Base-by-base conservation (phyloP, 2,888 invertebrate genomes). In the Heliconius ismenius region DNA sequence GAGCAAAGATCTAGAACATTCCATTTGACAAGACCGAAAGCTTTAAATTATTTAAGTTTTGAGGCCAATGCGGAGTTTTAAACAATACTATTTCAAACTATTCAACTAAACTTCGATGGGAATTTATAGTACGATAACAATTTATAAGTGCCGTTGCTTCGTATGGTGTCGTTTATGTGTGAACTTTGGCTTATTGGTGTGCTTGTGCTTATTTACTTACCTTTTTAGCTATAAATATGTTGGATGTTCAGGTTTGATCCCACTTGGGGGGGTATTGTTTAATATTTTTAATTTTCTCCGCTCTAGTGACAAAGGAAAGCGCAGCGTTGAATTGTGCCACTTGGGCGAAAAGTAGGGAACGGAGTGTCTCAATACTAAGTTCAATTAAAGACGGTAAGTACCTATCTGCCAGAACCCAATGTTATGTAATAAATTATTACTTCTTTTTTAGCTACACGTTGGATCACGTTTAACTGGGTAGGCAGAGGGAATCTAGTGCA, bases 71-170 rank as follows among this genome's bases (percentile, higher is more conserved):
- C 65, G 65, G 58, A 72, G 73, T 73, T 72, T 76, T 76, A 76
- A 76, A 76, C 76, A 76, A 76, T 76, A 76, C 76, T 72, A 76
- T 73, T 76, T 76, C 73, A 58, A 76, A 76, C 76, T 76, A 76
- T 76, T 76, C 76, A 73, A 67, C 76, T 72, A 67, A 76, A 67
- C 32, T 76, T 72, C 72, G 76, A 73, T 76, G 26, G 65, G 65
- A 76, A 76, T 72, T 76, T 76, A 72, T 76, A 73, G 76, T 73
- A 76, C 72, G 65, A 72, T 76, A 76, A 76, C 76, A 73, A 72
- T 76, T 76, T 76, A 76, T 76, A 72, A 73, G 76, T 73, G 65
- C 63, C 43, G 75, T 69, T 69, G 70, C 28, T 62, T 68, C 60
- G 70, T 63, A 64, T 70, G 70, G 54, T 28, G 72, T 65, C 72